A percentile compares a stretch with the other conserved stretches of the same genome.
Evolutionary conservation across 2,797 vertebrate species (phyloP).

Genomic region (Chloroceryle inda): DNA sequence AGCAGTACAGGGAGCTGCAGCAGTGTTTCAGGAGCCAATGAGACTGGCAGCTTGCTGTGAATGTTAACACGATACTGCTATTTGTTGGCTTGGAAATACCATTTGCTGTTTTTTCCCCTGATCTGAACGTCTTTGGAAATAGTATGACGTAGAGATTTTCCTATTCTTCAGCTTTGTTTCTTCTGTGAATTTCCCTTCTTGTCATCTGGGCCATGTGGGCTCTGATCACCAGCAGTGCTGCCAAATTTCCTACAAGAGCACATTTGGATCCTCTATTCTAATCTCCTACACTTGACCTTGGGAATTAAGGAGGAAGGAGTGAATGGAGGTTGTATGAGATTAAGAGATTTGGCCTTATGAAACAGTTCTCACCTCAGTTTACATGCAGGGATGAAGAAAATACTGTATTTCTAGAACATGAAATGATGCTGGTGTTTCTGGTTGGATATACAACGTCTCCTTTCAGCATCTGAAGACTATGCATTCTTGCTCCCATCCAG

Average conservation of each 20-base stretch:
- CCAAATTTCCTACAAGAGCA: not conserved
- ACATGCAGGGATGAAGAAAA: not conserved
- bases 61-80: not conserved
- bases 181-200: not conserved
- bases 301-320: not conserved
- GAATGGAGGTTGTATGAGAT: not conserved
- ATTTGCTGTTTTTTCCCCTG: not conserved
- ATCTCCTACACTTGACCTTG: not conserved
- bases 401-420: not conserved
- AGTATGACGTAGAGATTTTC: constrained; percentile 6
- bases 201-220: not conserved
- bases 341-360: not conserved
- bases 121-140: not conserved
- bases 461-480: not conserved
- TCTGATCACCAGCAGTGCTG: not conserved
- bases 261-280: not conserved
- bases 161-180: constrained; percentile 10
- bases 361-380: not conserved
- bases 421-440: not conserved
- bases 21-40: not conserved
- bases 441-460: not conserved
- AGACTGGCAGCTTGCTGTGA: not conserved
- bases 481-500: not conserved
- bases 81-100: constrained; percentile 7
- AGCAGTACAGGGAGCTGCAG: not conserved